Evolutionary conservation across 2,888 invertebrate species (phyloP), one percentile per base, ranked within the genome.

Genomic region (Leucophora obtusa): DNA sequence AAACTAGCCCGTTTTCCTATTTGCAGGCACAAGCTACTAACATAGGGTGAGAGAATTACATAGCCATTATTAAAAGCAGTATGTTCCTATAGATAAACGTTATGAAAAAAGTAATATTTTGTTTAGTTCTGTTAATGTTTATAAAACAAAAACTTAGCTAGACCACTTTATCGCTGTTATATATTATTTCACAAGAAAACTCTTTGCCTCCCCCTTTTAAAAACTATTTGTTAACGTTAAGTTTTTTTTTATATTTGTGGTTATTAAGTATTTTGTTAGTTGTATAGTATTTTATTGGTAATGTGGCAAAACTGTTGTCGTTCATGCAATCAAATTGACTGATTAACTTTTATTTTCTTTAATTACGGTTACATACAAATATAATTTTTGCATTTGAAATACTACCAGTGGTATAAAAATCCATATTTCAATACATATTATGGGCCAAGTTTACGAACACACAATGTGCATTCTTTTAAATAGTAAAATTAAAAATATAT

Each of bases 261-360:
- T 43, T 28, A 11, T 71, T 66, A 47, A 18, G 28, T 58, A 33
- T 24, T 68, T 59, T 63, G 33, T 73, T 58, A 47, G 68, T 51
- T 50, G n/a, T 56, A 21, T 15, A 21, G 56, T 69, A 6, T 62
- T 78, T 80, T 68, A 75, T 75, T 63, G 71, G 9, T 72, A 69
- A 35, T 80, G 80, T 80, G 69, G 73, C 81, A 81, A 81, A 81
- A 77, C 38, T 38, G 77, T 81, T 69, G 73, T 58, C 69, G 54
- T 35, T 73, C 68, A 50, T 80, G 82, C 82, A 82, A 82, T 80
- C 77, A 82, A 82, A 82, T 82, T 51, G 79, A 73, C 79, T 82
- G 69, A 82, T 82, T 82, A 82, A 82, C 76, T 82, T 79, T 75
- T 78, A 75, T 58, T 75, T 69, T 72, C 68, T 76, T 75, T 59